These are phyloP conservation scores for Falco concolor DNA, from an alignment of 2,797 vertebrate species.

Conservation along the genomic window DNA sequence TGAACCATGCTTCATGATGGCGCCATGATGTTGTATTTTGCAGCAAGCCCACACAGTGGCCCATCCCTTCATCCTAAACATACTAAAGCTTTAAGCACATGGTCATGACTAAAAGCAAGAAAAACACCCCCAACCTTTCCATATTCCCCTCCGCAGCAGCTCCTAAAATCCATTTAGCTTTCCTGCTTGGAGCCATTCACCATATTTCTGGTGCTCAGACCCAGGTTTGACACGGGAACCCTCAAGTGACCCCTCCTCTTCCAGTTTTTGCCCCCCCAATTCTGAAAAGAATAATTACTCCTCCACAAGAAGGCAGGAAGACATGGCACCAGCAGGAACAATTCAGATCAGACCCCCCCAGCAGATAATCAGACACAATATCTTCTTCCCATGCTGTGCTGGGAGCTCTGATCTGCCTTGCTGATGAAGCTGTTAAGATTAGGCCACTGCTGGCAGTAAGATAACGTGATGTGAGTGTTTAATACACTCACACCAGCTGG, in stretches of 20 bases:
- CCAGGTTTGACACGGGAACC: background rate
- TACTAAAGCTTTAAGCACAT: background rate
- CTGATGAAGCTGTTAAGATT: background rate
- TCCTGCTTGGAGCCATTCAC: background rate
- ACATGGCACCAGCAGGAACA: background rate
- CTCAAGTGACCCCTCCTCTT: background rate
- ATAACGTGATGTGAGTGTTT: background rate
- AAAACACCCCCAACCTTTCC: background rate
- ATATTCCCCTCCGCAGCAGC: background rate
- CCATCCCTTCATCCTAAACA: background rate
- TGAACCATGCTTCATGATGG: fast-evolving
- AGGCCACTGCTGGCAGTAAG: background rate
- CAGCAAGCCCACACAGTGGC: background rate
- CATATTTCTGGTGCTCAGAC: background rate
- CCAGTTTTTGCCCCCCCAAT: background rate
- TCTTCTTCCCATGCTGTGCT: background rate
- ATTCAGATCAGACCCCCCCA: background rate
- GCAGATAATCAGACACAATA: background rate
- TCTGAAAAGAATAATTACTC: background rate
- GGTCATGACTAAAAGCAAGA: background rate
- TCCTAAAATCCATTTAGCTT: background rate
- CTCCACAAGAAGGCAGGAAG: background rate
- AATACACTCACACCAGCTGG: background rate
- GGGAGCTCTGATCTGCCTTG: background rate
- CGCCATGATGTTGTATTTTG: background rate